These are phyloP conservation scores for Alviniconcha marisindica DNA, from an alignment of 1,140 invertebrate species.

Conservation along the genomic window DNA sequence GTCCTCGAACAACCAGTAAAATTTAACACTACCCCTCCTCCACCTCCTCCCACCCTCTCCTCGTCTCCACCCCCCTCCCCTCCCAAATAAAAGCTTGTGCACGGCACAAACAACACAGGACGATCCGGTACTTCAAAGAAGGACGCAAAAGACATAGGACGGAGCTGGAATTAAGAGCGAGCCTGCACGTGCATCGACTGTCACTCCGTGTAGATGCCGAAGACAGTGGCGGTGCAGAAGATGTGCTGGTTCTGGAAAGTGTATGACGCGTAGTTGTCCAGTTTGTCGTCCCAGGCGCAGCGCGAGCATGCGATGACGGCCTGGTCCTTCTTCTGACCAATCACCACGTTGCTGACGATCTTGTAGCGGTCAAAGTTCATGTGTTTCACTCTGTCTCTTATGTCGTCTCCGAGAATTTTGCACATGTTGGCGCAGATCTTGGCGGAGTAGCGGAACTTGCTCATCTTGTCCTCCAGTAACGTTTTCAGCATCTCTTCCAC, in stretches of 20 bases:
- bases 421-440: conserved; percentile 57
- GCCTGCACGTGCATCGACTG: background rate
- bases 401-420: conserved; percentile 63
- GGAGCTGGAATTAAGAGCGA: too few relatives aligned
- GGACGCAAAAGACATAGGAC: too few relatives aligned
- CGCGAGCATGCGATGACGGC: conserved; percentile 60
- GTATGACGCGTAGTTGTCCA: conserved; percentile 68
- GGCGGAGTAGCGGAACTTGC: conserved; percentile 58
- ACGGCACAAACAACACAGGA: too few relatives aligned
- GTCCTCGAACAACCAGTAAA: too few relatives aligned
- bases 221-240: conserved; percentile 68
- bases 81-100: too few relatives aligned
- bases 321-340: conserved; percentile 66
- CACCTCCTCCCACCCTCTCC: too few relatives aligned
- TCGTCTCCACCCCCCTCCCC: too few relatives aligned
- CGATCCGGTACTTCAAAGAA: too few relatives aligned
- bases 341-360: conserved; percentile 63
- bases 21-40: too few relatives aligned
- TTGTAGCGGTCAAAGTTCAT: conserved; percentile 70
- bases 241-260: conserved; percentile 59
- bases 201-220: conserved; percentile 68
- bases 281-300: conserved; percentile 67
- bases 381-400: conserved; percentile 65
- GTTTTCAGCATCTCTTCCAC: conserved; percentile 50
- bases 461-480: conserved; percentile 52